Evolutionary conservation across 2,888 invertebrate genomes (phyloP).

Genomic region (Carpatolechia fugitivella): DNA sequence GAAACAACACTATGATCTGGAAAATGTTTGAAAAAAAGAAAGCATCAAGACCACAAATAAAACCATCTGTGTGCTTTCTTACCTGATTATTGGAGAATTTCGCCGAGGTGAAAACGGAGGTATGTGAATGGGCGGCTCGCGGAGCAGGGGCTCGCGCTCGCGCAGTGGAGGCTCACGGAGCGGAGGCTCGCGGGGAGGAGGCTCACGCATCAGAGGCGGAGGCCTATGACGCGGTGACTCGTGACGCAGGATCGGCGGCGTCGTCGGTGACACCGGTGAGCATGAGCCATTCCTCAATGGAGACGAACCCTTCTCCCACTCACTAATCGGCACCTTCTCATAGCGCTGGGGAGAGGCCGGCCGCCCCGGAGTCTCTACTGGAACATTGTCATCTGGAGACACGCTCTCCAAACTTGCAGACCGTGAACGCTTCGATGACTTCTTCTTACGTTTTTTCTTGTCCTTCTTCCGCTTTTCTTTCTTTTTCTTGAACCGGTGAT

Average conservation of each 20-base stretch:
- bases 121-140: slow-evolving; percentile 47
- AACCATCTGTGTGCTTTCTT: too few species aligned
- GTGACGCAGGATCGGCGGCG: slow-evolving; percentile 64
- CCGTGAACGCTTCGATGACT: slow-evolving; percentile 84
- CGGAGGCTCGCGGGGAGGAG: slow-evolving; percentile 49
- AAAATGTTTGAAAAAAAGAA: too few species aligned
- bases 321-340: slow-evolving; percentile 67
- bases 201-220: slow-evolving; percentile 34
- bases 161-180: slow-evolving; percentile 49
- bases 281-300: slow-evolving; percentile 78
- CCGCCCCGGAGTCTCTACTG: slow-evolving; percentile 46
- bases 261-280: slow-evolving; percentile 80
- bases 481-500: slow-evolving; percentile 80
- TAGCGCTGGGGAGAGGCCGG: slow-evolving; percentile 55
- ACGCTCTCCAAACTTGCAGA: slow-evolving; percentile 84
- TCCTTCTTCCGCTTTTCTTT: slow-evolving; percentile 89
- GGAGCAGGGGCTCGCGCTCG: slow-evolving; percentile 49
- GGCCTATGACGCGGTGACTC: slow-evolving; percentile 43
- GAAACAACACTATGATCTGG: too few species aligned
- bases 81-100: slow-evolving; percentile 57
- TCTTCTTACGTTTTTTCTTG: slow-evolving; percentile 85
- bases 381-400: slow-evolving; percentile 76
- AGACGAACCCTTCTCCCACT: slow-evolving; percentile 77
- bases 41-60: too few species aligned
- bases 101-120: slow-evolving; percentile 69